Percentiles rank a stretch among this genome's conserved stretches.
These are phyloP conservation scores for Cassiopea andromeda DNA, from an alignment of 30 jellyfish, hydroid and myxozoan species.

Conservation along the genomic window DNA sequence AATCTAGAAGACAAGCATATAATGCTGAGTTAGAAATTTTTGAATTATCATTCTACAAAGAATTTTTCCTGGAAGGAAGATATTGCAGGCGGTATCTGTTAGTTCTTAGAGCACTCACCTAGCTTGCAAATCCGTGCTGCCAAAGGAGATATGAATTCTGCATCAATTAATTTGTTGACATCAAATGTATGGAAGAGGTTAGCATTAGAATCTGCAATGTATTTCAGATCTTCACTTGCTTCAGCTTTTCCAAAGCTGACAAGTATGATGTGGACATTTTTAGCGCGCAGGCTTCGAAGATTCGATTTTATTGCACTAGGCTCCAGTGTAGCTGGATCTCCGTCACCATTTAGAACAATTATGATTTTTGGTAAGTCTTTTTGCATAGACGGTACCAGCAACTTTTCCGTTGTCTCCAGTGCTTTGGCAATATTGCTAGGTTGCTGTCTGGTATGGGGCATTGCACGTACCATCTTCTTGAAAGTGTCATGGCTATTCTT, in stretches of 20 bases:
- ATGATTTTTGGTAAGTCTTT: conserved; percentile 60
- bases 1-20: no score
- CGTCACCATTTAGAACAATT: conserved; percentile 64
- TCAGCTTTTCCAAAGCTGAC: conserved; percentile 5
- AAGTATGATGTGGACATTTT: conserved; percentile 3
- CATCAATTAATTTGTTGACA: not conserved
- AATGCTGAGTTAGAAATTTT: no score
- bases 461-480: conserved; percentile 65
- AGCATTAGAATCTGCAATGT: not conserved
- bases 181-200: not conserved
- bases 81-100: no score
- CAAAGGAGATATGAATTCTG: conserved; percentile 11
- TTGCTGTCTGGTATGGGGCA: conserved; percentile 60
- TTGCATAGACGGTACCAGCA: conserved; percentile 44
- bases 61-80: no score
- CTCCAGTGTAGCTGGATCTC: not conserved
- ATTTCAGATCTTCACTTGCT: not conserved
- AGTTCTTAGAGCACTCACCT: not conserved
- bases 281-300: not conserved
- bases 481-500: conserved; percentile 26
- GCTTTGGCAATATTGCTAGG: conserved; percentile 72
- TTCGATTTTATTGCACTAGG: not conserved
- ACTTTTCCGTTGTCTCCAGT: conserved; percentile 45
- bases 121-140: conserved; percentile 20
- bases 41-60: no score